phyloP scores from a whole-genome alignment of 2,113 vertebrate genomes.

The Pogonocichla stellata region DNA sequence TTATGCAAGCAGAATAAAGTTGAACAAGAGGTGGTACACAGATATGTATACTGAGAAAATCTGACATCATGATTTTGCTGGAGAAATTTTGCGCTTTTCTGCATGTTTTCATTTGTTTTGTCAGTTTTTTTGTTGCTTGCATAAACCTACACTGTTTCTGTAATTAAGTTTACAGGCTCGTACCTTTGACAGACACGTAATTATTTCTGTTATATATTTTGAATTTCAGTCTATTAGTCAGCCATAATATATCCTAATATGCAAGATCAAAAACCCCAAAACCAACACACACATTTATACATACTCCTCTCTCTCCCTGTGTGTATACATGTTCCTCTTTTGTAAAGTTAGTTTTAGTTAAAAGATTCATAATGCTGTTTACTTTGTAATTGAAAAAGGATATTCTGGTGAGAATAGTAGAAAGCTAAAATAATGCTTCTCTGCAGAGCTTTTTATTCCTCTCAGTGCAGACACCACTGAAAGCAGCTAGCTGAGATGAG shows the following conservation, averaged over 20 bases:
- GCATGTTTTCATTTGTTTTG: background rate
- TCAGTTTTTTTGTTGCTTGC: background rate
- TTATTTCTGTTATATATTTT: background rate
- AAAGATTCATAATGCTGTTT: background rate
- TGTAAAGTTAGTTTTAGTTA: background rate
- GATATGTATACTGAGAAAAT: background rate
- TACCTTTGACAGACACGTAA: background rate
- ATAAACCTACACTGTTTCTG: background rate
- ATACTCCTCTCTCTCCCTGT: background rate
- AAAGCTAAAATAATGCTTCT: background rate
- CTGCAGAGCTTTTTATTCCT: background rate
- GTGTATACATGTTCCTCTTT: background rate
- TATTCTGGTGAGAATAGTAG: background rate
- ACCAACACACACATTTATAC: background rate
- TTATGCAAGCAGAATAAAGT: background rate
- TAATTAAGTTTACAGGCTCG: background rate
- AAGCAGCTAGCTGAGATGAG: background rate
- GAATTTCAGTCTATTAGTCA: background rate
- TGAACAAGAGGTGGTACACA: rapidly evolving
- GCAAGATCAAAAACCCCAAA: background rate
- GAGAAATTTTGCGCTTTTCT: background rate
- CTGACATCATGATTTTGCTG: background rate
- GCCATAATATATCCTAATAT: background rate
- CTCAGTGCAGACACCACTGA: background rate
- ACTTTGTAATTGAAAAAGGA: background rate